phyloP scores from a whole-genome alignment of 2,113 vertebrate genomes.

The Perognathus longimembris region DNA sequence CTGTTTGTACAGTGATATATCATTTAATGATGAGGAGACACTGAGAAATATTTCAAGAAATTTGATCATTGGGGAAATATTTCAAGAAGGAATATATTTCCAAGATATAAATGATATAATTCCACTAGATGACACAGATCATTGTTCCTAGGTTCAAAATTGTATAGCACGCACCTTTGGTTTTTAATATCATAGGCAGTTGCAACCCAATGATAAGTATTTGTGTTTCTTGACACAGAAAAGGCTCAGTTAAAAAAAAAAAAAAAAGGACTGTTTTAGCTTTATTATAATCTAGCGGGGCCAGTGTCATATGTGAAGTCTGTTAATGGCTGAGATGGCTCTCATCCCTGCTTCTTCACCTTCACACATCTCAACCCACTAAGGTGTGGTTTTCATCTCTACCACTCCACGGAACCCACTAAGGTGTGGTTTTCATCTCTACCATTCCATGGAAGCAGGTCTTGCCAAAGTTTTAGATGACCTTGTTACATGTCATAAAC shows the following conservation, averaged over 20 bases:
- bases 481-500: not conserved
- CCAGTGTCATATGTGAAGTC: not conserved
- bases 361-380: rapidly evolving
- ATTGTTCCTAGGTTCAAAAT: too few relatives aligned
- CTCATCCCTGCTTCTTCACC: not conserved
- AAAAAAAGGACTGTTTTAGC: not conserved
- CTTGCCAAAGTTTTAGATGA: not conserved
- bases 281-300: not conserved
- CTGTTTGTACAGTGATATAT: not conserved
- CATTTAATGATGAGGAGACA: not conserved
- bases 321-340: not conserved
- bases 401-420: not conserved
- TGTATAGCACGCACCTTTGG: too few relatives aligned
- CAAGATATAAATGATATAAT: too few relatives aligned
- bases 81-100: too few relatives aligned
- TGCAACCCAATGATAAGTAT: not conserved
- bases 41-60: not conserved
- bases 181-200: too few relatives aligned
- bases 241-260: not conserved
- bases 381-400: not conserved
- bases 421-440: not conserved
- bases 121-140: not conserved
- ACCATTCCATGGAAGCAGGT: too few relatives aligned
- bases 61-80: not conserved
- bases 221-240: not conserved